These are phyloP conservation scores for Parasteatoda tepidariorum DNA, from an alignment of 1,140 invertebrate genomes.

Conservation along the genomic window DNA sequence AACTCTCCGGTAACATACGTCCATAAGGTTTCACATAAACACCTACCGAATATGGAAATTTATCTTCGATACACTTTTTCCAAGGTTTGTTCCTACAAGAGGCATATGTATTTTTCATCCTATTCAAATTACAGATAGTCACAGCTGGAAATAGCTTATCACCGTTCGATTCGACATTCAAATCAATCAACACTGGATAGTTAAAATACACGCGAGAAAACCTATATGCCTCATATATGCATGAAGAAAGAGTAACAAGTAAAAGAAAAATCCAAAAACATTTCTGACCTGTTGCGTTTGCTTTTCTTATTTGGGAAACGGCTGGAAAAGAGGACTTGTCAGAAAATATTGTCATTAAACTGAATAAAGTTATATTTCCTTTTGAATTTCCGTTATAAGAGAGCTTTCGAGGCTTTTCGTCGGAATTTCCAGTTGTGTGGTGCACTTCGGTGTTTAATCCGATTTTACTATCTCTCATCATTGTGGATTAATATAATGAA, in stretches of 20 bases:
- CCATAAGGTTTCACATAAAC: neutral
- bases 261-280: neutral
- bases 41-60: neutral
- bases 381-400: too few relatives aligned
- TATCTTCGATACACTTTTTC: neutral
- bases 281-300: neutral
- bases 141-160: neutral
- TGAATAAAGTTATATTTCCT: too few relatives aligned
- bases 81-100: neutral
- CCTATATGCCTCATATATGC: slow-evolving; percentile 8
- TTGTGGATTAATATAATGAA: too few relatives aligned
- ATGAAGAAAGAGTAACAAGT: neutral
- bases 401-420: too few relatives aligned
- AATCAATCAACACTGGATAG: neutral
- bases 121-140: slow-evolving; percentile 32
- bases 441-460: too few relatives aligned
- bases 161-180: neutral
- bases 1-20: neutral
- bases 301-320: neutral
- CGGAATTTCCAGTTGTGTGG: too few relatives aligned
- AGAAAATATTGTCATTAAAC: too few relatives aligned
- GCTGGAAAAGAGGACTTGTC: too few relatives aligned
- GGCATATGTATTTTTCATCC: neutral
- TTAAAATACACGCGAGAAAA: slow-evolving; percentile 5
- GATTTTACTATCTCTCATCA: too few relatives aligned